Evolutionary conservation across 2,113 vertebrate genomes (phyloP).

Genomic region (Anthoscopus minutus): DNA sequence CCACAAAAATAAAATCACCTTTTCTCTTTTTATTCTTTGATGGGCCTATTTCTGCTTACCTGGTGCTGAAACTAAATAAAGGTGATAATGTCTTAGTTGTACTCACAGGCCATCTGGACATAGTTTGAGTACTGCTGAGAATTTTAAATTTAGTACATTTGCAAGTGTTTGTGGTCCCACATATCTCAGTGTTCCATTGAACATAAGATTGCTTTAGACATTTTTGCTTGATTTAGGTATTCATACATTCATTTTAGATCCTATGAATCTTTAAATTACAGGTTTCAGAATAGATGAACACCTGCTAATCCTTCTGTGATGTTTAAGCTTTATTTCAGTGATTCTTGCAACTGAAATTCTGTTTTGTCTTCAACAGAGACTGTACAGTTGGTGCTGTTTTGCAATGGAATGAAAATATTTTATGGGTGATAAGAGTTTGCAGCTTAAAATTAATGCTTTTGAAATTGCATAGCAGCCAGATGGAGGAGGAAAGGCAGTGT

Average conservation of each 20-base stretch:
- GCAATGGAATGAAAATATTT: constrained; percentile 10
- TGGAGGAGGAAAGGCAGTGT: background rate
- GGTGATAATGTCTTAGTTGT: background rate
- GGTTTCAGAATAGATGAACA: background rate
- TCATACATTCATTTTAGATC: background rate
- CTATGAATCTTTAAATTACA: background rate
- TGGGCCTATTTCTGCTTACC: background rate
- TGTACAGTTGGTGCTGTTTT: background rate
- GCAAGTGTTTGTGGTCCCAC: background rate
- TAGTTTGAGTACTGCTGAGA: background rate
- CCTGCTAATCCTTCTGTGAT: background rate
- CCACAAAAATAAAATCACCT: background rate
- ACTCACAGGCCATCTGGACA: background rate
- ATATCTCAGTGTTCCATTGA: background rate
- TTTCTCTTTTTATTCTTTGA: background rate
- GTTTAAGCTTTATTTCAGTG: background rate
- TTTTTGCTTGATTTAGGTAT: background rate
- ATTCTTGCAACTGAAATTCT: background rate
- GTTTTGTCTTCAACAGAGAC: background rate
- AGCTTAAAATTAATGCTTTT: background rate
- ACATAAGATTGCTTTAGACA: background rate
- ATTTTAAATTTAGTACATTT: background rate
- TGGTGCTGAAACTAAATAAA: background rate
- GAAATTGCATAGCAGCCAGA: background rate
- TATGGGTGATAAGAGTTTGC: background rate